Percentiles rank a stretch among this genome's conserved stretches.
Evolutionary conservation across 2,113 vertebrate species (phyloP).

Genomic region (Callipepla californica): DNA sequence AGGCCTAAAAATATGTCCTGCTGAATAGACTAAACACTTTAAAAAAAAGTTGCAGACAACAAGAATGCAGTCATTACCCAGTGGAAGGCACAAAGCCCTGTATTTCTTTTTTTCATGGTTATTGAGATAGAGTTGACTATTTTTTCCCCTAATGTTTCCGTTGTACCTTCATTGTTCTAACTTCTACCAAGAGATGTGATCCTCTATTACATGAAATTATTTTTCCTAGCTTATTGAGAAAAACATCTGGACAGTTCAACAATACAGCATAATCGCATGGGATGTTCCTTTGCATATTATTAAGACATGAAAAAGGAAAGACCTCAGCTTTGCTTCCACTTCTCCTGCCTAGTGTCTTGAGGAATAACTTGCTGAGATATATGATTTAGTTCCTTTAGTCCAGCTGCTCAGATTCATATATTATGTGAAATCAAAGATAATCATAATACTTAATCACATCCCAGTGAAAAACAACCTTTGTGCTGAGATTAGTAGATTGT

Average conservation of each 20-base stretch:
- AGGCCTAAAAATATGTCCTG: background rate
- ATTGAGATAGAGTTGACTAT: background rate
- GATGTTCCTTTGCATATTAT: background rate
- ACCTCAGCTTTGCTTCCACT: background rate
- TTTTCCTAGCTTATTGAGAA: background rate
- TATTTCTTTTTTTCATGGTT: background rate
- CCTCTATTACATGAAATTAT: background rate
- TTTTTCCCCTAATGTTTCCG: background rate
- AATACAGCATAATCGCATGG: background rate
- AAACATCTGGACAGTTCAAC: background rate
- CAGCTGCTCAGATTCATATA: rapidly evolving
- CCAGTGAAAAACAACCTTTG: background rate
- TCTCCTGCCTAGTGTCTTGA: background rate
- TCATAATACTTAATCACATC: background rate
- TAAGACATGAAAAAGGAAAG: background rate
- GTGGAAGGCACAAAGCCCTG: background rate
- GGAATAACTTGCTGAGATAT: background rate
- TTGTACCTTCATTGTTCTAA: background rate
- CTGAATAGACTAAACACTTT: background rate
- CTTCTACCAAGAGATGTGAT: background rate
- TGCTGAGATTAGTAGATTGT: background rate
- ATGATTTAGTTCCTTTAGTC: background rate
- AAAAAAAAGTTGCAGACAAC: background rate
- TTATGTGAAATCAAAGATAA: background rate
- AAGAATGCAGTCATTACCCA: background rate